These are phyloP conservation scores for Poeciliopsis turrubarensis DNA, from an alignment of 2,113 vertebrate genomes.

Conservation along the genomic window DNA sequence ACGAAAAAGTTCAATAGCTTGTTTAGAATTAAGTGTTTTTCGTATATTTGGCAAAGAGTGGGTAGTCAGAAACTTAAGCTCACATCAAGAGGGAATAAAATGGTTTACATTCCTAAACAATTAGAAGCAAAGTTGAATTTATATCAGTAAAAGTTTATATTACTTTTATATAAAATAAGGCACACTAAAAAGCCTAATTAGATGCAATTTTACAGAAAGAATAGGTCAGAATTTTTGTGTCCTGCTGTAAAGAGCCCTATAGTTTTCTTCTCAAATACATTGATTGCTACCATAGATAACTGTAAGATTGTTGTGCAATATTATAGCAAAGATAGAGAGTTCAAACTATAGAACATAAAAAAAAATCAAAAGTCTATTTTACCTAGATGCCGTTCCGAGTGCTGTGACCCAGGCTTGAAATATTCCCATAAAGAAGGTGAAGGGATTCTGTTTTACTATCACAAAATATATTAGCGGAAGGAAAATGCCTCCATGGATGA, in stretches of 20 bases:
- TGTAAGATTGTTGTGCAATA: background rate
- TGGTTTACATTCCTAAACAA: background rate
- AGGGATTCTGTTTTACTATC: conserved; percentile 93
- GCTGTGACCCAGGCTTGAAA: conserved; percentile 99
- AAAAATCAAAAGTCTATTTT: conserved; percentile 33
- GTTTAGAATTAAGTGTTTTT: background rate
- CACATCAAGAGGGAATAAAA: too few species aligned
- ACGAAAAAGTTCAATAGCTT: too few species aligned
- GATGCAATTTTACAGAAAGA: background rate
- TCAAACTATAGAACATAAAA: background rate
- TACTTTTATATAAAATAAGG: background rate
- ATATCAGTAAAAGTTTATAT: background rate
- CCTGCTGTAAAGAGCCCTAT: background rate
- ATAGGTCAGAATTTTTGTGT: background rate
- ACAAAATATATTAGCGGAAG: conserved; percentile 95
- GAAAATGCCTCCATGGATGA: conserved; percentile 97
- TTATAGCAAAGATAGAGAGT: background rate
- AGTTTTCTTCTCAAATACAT: background rate
- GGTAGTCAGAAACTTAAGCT: too few species aligned
- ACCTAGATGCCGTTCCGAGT: conserved; percentile 98
- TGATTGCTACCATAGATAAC: background rate
- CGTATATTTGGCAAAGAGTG: background rate
- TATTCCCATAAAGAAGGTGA: conserved; percentile 93
- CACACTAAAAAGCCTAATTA: background rate
- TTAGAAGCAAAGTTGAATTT: background rate